Percentiles rank a stretch among this genome's conserved stretches.
phyloP scores from a whole-genome alignment of 1,140 invertebrate species.

The Pygmarrhopalites habei region DNA sequence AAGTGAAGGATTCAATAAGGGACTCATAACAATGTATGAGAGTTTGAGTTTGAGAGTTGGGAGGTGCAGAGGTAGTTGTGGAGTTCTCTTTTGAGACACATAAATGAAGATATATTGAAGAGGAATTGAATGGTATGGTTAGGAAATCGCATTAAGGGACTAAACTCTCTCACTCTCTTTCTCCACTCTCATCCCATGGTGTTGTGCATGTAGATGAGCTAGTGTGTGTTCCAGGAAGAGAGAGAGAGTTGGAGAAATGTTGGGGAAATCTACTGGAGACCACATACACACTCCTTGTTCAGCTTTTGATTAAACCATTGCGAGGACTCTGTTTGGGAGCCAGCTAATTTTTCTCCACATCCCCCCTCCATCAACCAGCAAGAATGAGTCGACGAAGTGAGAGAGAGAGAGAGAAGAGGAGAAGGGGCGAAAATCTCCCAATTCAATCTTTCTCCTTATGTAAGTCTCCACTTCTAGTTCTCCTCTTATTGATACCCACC shows the following conservation, averaged over 20 bases:
- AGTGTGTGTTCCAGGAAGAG: not conserved
- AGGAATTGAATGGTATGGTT: constrained; percentile 3
- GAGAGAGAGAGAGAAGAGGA: not conserved
- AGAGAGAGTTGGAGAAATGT: not conserved
- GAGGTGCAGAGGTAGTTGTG: not conserved
- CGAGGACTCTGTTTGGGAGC: not conserved
- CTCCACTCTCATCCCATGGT: not conserved
- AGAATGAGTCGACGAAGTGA: not conserved
- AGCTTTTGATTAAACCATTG: constrained; percentile 5
- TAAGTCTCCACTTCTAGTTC: no score
- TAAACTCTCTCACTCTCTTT: not conserved
- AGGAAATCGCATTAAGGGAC: not conserved
- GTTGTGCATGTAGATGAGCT: not conserved
- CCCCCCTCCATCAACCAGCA: not conserved
- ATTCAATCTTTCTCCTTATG: no score
- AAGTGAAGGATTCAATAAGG: not conserved
- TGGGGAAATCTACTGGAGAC: not conserved
- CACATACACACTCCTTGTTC: constrained; percentile 1
- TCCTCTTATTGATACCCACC: no score
- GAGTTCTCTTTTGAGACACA: not conserved
- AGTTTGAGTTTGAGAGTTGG: not conserved
- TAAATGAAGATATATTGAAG: constrained; percentile 10
- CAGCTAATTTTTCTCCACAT: not conserved
- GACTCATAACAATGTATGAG: not conserved
- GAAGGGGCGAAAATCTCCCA: no score